phyloP scores from a whole-genome alignment of 2,113 vertebrate genomes.

The Chlorodrepanis virens region DNA sequence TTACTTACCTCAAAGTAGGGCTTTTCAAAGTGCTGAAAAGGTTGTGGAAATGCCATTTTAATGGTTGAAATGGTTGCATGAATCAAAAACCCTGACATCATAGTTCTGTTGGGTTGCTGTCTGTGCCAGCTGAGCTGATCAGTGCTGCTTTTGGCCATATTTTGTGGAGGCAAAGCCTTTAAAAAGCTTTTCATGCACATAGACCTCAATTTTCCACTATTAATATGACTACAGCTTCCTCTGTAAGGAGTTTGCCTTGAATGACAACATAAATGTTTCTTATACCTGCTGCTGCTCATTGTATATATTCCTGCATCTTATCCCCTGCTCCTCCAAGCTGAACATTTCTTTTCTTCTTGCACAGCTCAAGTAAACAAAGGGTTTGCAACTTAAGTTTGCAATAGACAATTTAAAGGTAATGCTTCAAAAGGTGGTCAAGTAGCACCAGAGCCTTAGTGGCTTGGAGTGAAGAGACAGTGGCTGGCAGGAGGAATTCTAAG shows the following conservation, averaged over 20 bases:
- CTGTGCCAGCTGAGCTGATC: neutral
- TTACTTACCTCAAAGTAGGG: conserved; percentile 9
- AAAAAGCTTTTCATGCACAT: neutral
- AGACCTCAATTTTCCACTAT: neutral
- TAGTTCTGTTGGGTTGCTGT: neutral
- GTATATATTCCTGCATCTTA: neutral
- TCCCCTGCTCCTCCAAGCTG: neutral
- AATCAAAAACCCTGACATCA: neutral
- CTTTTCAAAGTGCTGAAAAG: neutral
- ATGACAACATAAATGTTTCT: neutral
- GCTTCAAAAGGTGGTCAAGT: neutral
- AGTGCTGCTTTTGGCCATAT: neutral
- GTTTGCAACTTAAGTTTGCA: neutral
- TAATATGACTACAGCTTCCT: neutral
- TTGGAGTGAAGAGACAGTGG: neutral
- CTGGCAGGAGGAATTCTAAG: neutral
- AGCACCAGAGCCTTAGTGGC: neutral
- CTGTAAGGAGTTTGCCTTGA: neutral
- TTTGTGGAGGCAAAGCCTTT: conserved; percentile 1
- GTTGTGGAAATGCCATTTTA: conserved; percentile 17
- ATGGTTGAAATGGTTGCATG: neutral
- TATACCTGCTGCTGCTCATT: neutral
- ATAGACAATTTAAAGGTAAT: neutral
- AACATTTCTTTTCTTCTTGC: neutral
- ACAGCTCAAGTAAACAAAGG: neutral